phyloP scores from a whole-genome alignment of 2,888 invertebrate species.

The Encarsia formosa region DNA sequence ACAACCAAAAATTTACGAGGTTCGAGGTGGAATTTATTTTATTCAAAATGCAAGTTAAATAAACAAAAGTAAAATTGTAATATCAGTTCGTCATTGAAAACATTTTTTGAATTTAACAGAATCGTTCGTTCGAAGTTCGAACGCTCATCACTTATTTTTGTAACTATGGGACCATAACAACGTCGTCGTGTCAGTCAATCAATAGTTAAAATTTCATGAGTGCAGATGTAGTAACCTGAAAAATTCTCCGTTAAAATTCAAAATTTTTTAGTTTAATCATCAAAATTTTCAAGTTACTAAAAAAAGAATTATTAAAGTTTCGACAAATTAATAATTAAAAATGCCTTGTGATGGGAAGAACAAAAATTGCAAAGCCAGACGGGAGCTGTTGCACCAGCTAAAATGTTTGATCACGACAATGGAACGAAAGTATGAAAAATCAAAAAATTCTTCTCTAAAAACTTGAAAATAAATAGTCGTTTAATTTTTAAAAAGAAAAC shows the following conservation, averaged over 20 bases:
- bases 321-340: not conserved
- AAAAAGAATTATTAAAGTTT: conserved; percentile 8
- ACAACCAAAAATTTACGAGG: no score
- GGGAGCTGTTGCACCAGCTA: conserved; percentile 41
- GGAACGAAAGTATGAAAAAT: conserved; percentile 39
- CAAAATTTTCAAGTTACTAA: conserved; percentile 7
- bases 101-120: no score
- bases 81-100: no score
- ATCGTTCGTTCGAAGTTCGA: no score
- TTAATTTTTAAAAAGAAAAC: no score
- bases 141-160: conserved; percentile 11
- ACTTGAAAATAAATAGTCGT: no score
- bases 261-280: no score
- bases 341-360: conserved; percentile 48
- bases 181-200: not conserved
- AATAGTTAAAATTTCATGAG: conserved; percentile 10
- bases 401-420: conserved; percentile 47
- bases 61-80: not conserved
- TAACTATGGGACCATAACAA: conserved; percentile 16
- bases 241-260: conserved; percentile 10
- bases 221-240: conserved; percentile 22
- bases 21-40: no score
- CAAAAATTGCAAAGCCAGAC: conserved; percentile 41
- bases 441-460: not conserved
- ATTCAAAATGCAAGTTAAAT: not conserved